Evolutionary conservation across 2,888 invertebrate genomes (phyloP).

Genomic region (Eilema sororculum): DNA sequence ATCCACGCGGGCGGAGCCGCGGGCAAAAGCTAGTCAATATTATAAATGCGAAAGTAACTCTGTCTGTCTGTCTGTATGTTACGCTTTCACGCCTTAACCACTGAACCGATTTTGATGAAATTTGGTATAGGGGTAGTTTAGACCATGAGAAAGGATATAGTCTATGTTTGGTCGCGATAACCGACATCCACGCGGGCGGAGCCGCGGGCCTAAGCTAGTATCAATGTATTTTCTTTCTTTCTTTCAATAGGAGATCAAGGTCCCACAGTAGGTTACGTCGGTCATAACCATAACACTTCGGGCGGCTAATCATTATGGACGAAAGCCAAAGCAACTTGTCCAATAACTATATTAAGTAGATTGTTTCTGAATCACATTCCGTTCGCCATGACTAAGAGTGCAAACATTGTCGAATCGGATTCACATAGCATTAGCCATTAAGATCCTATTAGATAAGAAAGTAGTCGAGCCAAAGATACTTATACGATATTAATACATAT

Average conservation of each 20-base stretch:
- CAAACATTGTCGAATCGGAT: background rate
- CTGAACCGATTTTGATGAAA: too few species aligned
- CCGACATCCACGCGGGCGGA: too few species aligned
- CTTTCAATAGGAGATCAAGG: conserved; percentile 15
- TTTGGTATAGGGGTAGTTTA: too few species aligned
- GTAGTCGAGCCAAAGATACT: background rate
- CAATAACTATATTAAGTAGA: background rate
- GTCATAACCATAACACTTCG: background rate
- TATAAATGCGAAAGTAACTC: too few species aligned
- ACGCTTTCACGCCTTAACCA: too few species aligned
- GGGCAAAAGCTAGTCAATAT: too few species aligned
- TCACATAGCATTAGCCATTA: background rate
- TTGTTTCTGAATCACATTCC: background rate
- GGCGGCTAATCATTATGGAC: conserved; percentile 5
- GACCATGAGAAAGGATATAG: too few species aligned
- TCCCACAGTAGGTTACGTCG: conserved; percentile 3
- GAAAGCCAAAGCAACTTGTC: conserved; percentile 5
- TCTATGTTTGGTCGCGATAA: too few species aligned
- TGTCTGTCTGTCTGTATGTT: too few species aligned
- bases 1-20: too few species aligned
- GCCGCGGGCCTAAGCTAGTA: too few species aligned
- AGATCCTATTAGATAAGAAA: background rate
- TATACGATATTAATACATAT: background rate
- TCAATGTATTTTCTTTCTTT: too few species aligned
- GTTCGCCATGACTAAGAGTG: background rate